Percentiles rank a stretch among this genome's conserved stretches.
Evolutionary conservation across 1,140 invertebrate species (phyloP).

Genomic region (Ostrea denselamellosa): DNA sequence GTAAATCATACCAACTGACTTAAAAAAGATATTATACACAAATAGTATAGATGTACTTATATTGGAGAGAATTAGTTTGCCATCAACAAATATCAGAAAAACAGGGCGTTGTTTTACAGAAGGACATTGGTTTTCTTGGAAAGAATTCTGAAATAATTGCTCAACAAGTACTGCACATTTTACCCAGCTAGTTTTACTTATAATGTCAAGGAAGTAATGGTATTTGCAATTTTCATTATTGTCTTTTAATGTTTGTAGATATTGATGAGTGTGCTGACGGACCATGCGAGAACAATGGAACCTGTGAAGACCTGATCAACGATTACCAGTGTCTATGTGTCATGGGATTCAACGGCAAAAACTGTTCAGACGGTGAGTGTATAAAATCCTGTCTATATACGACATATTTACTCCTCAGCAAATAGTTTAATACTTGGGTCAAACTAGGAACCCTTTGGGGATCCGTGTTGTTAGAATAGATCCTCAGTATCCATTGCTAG

Average conservation of each 20-base stretch:
- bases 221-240: neutral
- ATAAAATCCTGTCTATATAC: neutral
- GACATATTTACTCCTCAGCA: neutral
- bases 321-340: slow-evolving; percentile 56
- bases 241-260: slow-evolving; percentile 44
- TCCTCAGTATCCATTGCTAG: too few relatives aligned
- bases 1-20: too few relatives aligned
- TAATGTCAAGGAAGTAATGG: neutral
- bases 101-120: too few relatives aligned
- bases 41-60: too few relatives aligned
- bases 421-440: neutral
- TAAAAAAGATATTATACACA: too few relatives aligned
- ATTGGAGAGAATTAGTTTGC: too few relatives aligned
- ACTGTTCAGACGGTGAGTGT: slow-evolving; percentile 50
- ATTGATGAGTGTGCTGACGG: slow-evolving; percentile 56
- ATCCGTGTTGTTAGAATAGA: too few relatives aligned
- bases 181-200: neutral
- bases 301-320: slow-evolving; percentile 57
- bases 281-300: slow-evolving; percentile 58
- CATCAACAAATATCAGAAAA: too few relatives aligned
- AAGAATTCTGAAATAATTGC: too few relatives aligned
- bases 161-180: too few relatives aligned
- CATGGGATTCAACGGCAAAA: slow-evolving; percentile 53
- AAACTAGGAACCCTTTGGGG: too few relatives aligned
- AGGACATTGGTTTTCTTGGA: too few relatives aligned